Percentiles rank a stretch among this genome's conserved stretches.
Evolutionary conservation across 2,797 vertebrate genomes (phyloP).

Genomic region (Myotis vivesi): DNA sequence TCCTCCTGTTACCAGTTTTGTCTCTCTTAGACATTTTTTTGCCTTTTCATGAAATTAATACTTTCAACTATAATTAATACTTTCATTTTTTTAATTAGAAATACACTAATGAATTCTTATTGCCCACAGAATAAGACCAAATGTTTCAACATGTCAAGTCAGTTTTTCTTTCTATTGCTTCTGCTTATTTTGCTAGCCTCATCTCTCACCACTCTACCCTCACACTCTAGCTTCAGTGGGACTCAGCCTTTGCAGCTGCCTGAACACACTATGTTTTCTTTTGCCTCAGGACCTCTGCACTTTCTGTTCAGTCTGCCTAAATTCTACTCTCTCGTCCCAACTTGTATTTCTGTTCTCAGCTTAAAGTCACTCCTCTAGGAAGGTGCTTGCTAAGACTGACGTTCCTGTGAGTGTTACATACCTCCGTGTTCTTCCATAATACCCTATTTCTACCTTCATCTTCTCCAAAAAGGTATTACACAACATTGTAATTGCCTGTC

Average conservation of each 20-base stretch:
- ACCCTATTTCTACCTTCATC: not conserved
- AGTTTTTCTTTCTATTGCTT: not conserved
- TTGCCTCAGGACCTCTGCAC: not conserved
- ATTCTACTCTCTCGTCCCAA: not conserved
- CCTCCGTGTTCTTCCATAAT: not conserved
- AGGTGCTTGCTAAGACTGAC: not conserved
- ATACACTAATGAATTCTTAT: not conserved
- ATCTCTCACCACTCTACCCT: not conserved
- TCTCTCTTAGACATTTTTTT: not conserved
- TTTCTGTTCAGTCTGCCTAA: not conserved
- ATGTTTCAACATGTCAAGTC: not conserved
- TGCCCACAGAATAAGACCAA: not conserved
- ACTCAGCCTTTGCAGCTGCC: not conserved
- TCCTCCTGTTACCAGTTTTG: not conserved
- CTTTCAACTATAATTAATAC: not conserved
- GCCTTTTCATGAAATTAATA: not conserved
- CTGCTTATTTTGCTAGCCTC: not conserved
- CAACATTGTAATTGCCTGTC: not conserved
- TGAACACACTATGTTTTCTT: not conserved
- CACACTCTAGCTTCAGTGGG: not conserved
- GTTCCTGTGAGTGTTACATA: not conserved
- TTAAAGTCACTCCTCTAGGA: not conserved
- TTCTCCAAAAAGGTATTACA: not conserved
- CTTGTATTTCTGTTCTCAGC: not conserved
- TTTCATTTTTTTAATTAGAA: not conserved